Conservation (phyloP, 2,113 vertebrate species). For the Sceloporus undulatus region DNA sequence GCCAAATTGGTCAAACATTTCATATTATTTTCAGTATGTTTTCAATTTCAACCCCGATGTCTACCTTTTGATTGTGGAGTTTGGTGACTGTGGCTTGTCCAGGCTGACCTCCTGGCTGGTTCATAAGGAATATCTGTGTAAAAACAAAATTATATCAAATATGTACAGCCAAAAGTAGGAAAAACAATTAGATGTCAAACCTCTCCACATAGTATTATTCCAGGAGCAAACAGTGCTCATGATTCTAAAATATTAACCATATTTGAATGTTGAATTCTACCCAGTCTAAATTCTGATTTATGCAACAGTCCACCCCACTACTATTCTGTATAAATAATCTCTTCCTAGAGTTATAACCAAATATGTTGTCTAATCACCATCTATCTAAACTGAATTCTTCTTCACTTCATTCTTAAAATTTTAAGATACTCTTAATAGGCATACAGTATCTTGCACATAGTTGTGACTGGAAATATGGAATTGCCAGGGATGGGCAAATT, state of each 20-base stretch:
- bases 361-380: not conserved
- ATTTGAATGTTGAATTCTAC: not conserved
- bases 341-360: not conserved
- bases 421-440: not conserved
- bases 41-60: not conserved
- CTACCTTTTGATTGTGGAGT: constrained; percentile 86
- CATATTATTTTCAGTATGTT: not conserved
- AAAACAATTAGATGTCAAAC: not conserved
- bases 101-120: constrained; percentile 85
- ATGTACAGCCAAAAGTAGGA: not conserved
- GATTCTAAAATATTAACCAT: not conserved
- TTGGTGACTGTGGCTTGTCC: constrained; percentile 83
- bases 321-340: constrained; percentile 2
- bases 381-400: not conserved
- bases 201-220: not conserved
- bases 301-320: not conserved
- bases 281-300: not conserved
- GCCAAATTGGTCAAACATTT: not conserved
- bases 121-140: constrained; percentile 87
- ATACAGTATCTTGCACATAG: not conserved
- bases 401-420: not conserved
- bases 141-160: constrained; percentile 48
- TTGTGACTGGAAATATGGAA: not conserved
- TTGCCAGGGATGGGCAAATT: not conserved
- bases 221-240: not conserved